Evolutionary conservation across 2,888 invertebrate genomes (phyloP).

Genomic region (Cabera pusaria): DNA sequence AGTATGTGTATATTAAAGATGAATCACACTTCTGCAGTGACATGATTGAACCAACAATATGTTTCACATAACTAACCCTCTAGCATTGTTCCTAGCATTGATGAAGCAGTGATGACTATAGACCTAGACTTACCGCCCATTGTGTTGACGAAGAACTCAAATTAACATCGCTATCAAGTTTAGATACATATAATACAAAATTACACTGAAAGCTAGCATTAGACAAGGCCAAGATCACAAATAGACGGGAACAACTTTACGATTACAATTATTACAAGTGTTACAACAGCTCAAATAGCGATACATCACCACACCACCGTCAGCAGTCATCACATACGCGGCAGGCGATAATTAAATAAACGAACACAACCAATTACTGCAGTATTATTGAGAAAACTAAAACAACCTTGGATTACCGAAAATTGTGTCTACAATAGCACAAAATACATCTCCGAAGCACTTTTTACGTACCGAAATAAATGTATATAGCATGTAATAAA

Average conservation of each 20-base stretch:
- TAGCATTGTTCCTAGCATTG: no score
- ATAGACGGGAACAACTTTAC: slow-evolving; percentile 30
- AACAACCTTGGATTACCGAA: slow-evolving; percentile 71
- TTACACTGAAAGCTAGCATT: slow-evolving; percentile 50
- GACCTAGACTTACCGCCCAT: slow-evolving; percentile 69
- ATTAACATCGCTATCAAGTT: slow-evolving; percentile 50
- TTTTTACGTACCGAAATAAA: slow-evolving; percentile 55
- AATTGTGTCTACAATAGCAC: slow-evolving; percentile 46
- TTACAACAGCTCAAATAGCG: slow-evolving; percentile 23
- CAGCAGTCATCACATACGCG: slow-evolving; percentile 48
- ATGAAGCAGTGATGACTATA: slow-evolving; percentile 35
- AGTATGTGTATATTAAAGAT: no score
- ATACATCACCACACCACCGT: slow-evolving; percentile 43
- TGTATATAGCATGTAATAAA: slow-evolving; percentile 32
- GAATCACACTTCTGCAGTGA: slow-evolving; percentile 9
- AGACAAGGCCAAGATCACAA: slow-evolving; percentile 66
- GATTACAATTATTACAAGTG: slow-evolving; percentile 22
- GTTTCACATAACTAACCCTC: no score
- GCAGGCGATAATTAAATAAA: slow-evolving; percentile 67
- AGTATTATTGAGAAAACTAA: slow-evolving; percentile 52
- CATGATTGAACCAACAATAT: no score
- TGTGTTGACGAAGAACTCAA: slow-evolving; percentile 50
- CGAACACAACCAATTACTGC: slow-evolving; percentile 60
- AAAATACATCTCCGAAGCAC: slow-evolving; percentile 37
- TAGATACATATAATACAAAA: slow-evolving; percentile 35